phyloP scores from a whole-genome alignment of 2,113 vertebrate genomes.

The Lipotes vexillifer region DNA sequence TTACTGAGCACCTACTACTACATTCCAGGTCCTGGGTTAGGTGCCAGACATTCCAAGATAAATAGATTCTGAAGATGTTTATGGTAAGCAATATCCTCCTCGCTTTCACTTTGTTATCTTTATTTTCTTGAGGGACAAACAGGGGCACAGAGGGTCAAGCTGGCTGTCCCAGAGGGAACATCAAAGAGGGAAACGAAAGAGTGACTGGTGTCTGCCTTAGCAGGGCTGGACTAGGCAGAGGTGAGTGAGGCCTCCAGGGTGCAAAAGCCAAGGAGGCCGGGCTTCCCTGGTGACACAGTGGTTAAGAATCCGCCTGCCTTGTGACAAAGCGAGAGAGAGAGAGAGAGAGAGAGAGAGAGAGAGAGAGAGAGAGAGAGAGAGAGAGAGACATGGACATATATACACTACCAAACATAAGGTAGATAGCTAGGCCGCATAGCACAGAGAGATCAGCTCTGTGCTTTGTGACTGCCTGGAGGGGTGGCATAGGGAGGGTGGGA shows the following conservation, averaged over 20 bases:
- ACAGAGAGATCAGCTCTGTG: too few relatives aligned
- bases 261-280: not conserved
- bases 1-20: not conserved
- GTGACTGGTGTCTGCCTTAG: not conserved
- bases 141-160: not conserved
- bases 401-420: too few relatives aligned
- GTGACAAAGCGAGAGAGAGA: too few relatives aligned
- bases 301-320: too few relatives aligned
- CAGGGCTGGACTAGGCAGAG: not conserved
- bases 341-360: too few relatives aligned
- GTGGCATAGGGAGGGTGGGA: too few relatives aligned
- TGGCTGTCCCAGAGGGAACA: not conserved
- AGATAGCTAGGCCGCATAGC: too few relatives aligned
- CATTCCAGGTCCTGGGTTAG: not conserved
- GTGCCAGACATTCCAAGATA: not conserved
- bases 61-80: not conserved
- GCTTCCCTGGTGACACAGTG: too few relatives aligned
- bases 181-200: not conserved
- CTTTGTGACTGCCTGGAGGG: too few relatives aligned
- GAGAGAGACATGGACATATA: too few relatives aligned
- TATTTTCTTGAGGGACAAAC: not conserved
- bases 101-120: not conserved
- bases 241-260: not conserved
- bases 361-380: too few relatives aligned
- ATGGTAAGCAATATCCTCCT: not conserved